Evolutionary conservation across 2,888 invertebrate genomes (phyloP).

Genomic region (Eucera pruinosa): DNA sequence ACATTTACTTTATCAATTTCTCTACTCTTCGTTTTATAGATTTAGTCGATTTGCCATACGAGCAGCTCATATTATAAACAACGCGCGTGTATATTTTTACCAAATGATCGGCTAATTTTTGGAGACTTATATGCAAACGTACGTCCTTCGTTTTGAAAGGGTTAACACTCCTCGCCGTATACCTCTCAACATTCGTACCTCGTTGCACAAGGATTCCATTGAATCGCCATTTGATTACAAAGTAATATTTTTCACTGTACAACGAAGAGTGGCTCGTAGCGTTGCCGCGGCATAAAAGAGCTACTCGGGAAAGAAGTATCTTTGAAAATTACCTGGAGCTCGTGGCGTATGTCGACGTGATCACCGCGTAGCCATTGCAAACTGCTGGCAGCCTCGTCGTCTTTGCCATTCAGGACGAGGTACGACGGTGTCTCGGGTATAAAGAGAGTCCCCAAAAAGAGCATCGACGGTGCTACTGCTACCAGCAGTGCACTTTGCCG

Average conservation of each 20-base stretch:
- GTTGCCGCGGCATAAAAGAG: background rate
- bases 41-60: too few species aligned
- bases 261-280: background rate
- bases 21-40: too few species aligned
- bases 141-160: too few species aligned
- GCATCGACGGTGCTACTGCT: slow-evolving; percentile 90
- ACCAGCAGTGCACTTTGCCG: slow-evolving; percentile 92
- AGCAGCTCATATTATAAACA: too few species aligned
- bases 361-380: slow-evolving; percentile 94
- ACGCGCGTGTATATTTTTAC: too few species aligned
- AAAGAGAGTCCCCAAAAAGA: slow-evolving; percentile 90
- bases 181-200: too few species aligned
- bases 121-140: too few species aligned
- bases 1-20: too few species aligned
- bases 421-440: slow-evolving; percentile 96
- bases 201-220: too few species aligned
- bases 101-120: too few species aligned
- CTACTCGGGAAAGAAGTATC: background rate
- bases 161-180: too few species aligned
- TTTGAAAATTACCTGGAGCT: slow-evolving; percentile 84
- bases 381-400: slow-evolving; percentile 89
- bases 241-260: background rate
- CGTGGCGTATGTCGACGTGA: slow-evolving; percentile 90
- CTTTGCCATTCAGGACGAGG: slow-evolving; percentile 90
- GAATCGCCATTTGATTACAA: slow-evolving; percentile 3